A percentile compares a stretch with the other conserved stretches of the same genome.
Conservation (phyloP, 2,888 invertebrate genomes). For the Himalopsyche kuldschensis region DNA sequence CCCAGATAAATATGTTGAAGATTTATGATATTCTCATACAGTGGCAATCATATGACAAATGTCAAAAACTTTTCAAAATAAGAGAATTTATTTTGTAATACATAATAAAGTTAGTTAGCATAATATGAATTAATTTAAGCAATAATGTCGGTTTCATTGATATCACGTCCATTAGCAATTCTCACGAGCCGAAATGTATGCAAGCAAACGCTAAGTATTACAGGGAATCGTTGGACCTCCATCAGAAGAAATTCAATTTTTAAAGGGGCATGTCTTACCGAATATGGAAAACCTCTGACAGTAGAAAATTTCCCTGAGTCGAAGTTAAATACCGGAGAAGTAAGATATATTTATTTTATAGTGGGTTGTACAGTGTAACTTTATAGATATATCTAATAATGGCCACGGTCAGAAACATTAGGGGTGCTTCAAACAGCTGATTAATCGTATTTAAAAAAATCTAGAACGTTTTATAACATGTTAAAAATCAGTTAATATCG, state of each 20-base stretch:
- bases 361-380: too few species aligned
- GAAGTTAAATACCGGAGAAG: conserved; percentile 15
- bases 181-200: not conserved
- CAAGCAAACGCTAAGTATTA: not conserved
- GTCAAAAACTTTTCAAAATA: not conserved
- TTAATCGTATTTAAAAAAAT: too few species aligned
- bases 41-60: not conserved
- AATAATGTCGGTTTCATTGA: not conserved
- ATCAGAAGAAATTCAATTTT: conserved; percentile 23
- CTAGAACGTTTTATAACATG: too few species aligned
- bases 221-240: not conserved
- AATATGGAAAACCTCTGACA: conserved; percentile 29
- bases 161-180: not conserved
- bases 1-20: not conserved
- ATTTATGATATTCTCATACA: not conserved
- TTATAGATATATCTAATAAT: too few species aligned
- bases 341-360: not conserved
- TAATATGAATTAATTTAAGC: not conserved
- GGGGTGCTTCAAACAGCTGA: too few species aligned
- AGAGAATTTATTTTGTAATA: not conserved
- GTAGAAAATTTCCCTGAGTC: conserved; percentile 13
- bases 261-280: conserved; percentile 24
- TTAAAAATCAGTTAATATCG: too few species aligned
- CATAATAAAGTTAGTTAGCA: not conserved
- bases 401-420: too few species aligned